Evolutionary conservation across 2,113 vertebrate species (phyloP), one percentile per base, ranked within the genome.

Genomic region (Fregetta grallaria): DNA sequence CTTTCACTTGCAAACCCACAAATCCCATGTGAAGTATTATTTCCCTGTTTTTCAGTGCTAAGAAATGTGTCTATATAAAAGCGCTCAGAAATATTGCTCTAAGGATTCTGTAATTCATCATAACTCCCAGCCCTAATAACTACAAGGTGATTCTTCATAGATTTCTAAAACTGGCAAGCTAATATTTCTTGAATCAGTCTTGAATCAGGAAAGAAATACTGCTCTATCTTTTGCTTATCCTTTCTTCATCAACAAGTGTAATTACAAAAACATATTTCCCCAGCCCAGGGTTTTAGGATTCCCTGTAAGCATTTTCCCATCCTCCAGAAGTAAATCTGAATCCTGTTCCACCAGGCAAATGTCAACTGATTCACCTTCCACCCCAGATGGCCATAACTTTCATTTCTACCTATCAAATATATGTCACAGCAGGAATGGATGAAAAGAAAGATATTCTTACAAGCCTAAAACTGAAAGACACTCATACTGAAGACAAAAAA

Each of bases 1-100:
- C 86, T 94, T 95, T 95, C 91, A 86, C 95, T 96, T 90, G 70
- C 84, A 94, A 95, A 62, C 65, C 91, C 91, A 95, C 94, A 95
- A 95, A 68, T 91, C 94, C 91, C 78, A 75, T 22, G 78, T 82
- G 93, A 58, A 71, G 74, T 85, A 94, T 95, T 93, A 94, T 88
- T 94, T 77, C 74, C 84, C 38, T 90, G 94, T 87, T 96, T 97
- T 95, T 90, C 94, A 75, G 66, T 8, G 81, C 89, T 93, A 87
- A 93, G 88, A 97, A 82, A 90, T 52, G 80, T 53, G 86, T 89
- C 93, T 96, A 36, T 85, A 91, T 44, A 95, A 95, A 92, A 86
- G 78, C 80, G 79, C 66, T 96, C 88, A 72, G 67, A 96, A 96
- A 97, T 93, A 95, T 73, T 80, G 78, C 95, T 95, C 73, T 71